Conservation (phyloP, 2,888 invertebrate species). For the Brachyopa scutellaris region DNA sequence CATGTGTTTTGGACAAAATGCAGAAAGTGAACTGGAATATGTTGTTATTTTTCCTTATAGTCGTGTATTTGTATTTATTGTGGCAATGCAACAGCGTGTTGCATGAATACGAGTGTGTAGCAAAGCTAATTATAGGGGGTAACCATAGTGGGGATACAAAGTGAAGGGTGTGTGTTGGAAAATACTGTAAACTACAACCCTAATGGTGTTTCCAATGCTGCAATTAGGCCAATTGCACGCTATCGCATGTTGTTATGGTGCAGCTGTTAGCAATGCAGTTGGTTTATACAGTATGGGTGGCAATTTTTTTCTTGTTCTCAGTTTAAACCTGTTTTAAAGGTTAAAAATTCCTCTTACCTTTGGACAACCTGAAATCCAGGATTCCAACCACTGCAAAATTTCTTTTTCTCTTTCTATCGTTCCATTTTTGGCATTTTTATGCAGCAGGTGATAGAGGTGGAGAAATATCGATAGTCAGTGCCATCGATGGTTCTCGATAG, state of each 20-base stretch:
- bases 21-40: not conserved
- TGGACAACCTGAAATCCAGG: too few relatives aligned
- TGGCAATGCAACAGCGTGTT: slow-evolving; percentile 40
- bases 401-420: too few relatives aligned
- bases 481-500: too few relatives aligned
- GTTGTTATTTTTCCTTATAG: not conserved
- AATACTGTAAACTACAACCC: slow-evolving; percentile 17
- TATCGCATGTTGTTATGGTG: slow-evolving; percentile 23
- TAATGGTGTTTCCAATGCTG: not conserved
- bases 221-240: slow-evolving; percentile 37
- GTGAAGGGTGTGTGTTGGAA: not conserved
- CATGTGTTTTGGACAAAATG: too few relatives aligned
- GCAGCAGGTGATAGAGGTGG: too few relatives aligned
- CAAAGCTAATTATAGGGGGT: slow-evolving; percentile 19
- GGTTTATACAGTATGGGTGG: not conserved
- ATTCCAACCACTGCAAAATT: too few relatives aligned
- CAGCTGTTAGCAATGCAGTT: slow-evolving; percentile 1
- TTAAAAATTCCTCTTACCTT: too few relatives aligned
- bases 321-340: too few relatives aligned
- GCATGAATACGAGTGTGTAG: slow-evolving; percentile 7
- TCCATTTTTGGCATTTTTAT: too few relatives aligned
- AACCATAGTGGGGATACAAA: not conserved
- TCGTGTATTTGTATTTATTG: too few relatives aligned
- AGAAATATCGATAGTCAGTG: too few relatives aligned
- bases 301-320: too few relatives aligned